Evolutionary conservation across 2,888 invertebrate species (phyloP).

Genomic region (Junonia oenone): DNA sequence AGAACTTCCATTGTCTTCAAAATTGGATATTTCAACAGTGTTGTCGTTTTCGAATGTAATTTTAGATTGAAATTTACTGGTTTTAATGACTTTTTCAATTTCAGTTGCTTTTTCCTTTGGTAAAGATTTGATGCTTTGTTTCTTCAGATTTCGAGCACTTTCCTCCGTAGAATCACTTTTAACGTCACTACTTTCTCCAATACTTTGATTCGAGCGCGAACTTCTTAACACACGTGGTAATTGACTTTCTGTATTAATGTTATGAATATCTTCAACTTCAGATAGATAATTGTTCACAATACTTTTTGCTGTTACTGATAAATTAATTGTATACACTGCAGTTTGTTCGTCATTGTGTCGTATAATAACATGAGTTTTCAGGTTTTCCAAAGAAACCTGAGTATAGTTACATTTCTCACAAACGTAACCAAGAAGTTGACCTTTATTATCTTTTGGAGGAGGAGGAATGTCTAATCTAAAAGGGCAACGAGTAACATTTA

Average conservation of each 20-base stretch:
- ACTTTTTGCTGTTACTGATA: conserved; percentile 51
- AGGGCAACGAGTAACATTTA: conserved; percentile 47
- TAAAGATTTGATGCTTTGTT: background rate
- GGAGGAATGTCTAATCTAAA: conserved; percentile 62
- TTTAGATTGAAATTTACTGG: conserved; percentile 46
- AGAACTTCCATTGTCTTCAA: conserved; percentile 5
- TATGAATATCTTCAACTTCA: conserved; percentile 4
- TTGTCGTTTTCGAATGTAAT: conserved; percentile 58
- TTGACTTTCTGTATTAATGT: conserved; percentile 22
- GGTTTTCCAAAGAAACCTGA: conserved; percentile 81
- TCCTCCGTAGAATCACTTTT: conserved; percentile 38
- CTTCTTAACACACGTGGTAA: conserved; percentile 43
- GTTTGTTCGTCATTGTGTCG: conserved; percentile 75
- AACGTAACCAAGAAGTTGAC: conserved; percentile 79
- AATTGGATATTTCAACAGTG: conserved; percentile 33
- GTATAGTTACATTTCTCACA: conserved; percentile 87
- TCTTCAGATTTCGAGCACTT: conserved; percentile 4
- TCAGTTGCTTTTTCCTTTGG: conserved; percentile 1
- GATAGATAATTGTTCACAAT: conserved; percentile 37
- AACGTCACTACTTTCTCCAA: conserved; percentile 39
- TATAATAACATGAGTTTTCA: conserved; percentile 81
- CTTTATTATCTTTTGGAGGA: conserved; percentile 55
- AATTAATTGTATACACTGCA: conserved; percentile 63
- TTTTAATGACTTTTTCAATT: conserved; percentile 13
- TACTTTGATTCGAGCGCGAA: conserved; percentile 41